Evolutionary conservation across 2,888 invertebrate species (phyloP).

Genomic region (Thymelicus acteon): DNA sequence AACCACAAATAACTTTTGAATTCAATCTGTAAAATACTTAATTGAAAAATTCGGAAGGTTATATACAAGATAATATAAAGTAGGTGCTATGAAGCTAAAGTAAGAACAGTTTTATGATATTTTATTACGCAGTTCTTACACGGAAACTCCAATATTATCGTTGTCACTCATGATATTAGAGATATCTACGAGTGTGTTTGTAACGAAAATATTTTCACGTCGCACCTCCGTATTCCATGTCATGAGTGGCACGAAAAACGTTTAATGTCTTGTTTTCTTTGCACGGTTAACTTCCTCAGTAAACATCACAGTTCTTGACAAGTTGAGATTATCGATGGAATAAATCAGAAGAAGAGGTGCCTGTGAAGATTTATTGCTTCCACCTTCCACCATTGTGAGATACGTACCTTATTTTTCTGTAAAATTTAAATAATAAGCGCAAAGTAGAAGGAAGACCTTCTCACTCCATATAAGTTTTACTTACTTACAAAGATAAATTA

Average conservation of each 20-base stretch:
- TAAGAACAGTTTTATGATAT: too few species aligned
- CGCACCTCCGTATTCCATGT: neutral
- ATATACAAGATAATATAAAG: too few species aligned
- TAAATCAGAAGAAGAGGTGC: slow-evolving; percentile 63
- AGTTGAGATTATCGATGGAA: slow-evolving; percentile 64
- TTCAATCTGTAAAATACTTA: too few species aligned
- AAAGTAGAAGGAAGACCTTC: too few species aligned
- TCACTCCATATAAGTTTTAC: too few species aligned
- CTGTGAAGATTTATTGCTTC: slow-evolving; percentile 59
- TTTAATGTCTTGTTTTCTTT: slow-evolving; percentile 19
- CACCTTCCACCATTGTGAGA: slow-evolving; percentile 49
- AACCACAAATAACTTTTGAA: too few species aligned
- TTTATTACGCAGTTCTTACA: neutral
- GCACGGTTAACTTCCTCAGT: slow-evolving; percentile 17
- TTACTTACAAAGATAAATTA: too few species aligned
- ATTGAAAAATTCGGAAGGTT: too few species aligned
- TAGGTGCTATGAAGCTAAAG: too few species aligned
- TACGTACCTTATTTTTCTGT: slow-evolving; percentile 27
- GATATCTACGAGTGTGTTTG: slow-evolving; percentile 1
- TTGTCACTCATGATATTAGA: neutral
- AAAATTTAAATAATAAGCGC: too few species aligned
- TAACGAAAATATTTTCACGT: neutral
- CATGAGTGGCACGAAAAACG: neutral
- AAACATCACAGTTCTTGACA: slow-evolving; percentile 43
- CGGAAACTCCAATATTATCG: neutral